A percentile compares a stretch with the other conserved stretches of the same genome.
These are phyloP conservation scores for Brienomyrus brachyistius DNA, from an alignment of 2,113 vertebrate genomes.

Conservation along the genomic window DNA sequence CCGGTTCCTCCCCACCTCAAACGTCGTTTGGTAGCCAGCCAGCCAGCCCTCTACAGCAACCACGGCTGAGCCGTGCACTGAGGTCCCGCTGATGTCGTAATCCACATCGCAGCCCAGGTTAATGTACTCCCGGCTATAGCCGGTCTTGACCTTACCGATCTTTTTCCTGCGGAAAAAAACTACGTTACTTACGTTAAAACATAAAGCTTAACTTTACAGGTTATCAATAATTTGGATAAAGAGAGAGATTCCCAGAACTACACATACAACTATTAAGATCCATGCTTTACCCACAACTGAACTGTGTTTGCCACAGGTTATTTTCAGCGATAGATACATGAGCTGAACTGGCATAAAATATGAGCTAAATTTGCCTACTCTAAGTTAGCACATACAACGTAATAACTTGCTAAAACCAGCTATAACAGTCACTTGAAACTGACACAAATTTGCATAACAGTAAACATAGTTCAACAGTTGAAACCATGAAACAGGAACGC, in stretches of 20 bases:
- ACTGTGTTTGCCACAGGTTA: neutral
- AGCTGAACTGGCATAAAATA: neutral
- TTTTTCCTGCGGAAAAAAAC: conserved; percentile 74
- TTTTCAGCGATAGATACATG: neutral
- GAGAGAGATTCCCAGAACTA: neutral
- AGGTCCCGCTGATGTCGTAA: conserved; percentile 88
- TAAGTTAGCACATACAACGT: neutral
- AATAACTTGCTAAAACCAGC: neutral
- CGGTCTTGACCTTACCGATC: conserved; percentile 86
- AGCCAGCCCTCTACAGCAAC: conserved; percentile 92
- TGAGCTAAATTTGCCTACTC: neutral
- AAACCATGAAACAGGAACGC: neutral
- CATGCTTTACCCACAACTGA: neutral
- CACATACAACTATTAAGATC: neutral
- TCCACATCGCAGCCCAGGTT: conserved; percentile 90
- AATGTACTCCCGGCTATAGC: conserved; percentile 85
- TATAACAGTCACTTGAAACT: neutral
- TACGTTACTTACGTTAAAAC: neutral
- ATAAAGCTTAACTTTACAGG: neutral
- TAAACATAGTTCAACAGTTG: neutral
- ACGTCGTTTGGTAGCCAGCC: conserved; percentile 93
- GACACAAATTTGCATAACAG: neutral
- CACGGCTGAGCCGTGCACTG: conserved; percentile 77
- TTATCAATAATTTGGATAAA: neutral
- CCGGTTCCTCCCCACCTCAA: conserved; percentile 82